Base-by-base conservation (phyloP, 30 jellyfish, hydroid and myxozoan species). In the Hydractinia symbiolongicarpus region DNA sequence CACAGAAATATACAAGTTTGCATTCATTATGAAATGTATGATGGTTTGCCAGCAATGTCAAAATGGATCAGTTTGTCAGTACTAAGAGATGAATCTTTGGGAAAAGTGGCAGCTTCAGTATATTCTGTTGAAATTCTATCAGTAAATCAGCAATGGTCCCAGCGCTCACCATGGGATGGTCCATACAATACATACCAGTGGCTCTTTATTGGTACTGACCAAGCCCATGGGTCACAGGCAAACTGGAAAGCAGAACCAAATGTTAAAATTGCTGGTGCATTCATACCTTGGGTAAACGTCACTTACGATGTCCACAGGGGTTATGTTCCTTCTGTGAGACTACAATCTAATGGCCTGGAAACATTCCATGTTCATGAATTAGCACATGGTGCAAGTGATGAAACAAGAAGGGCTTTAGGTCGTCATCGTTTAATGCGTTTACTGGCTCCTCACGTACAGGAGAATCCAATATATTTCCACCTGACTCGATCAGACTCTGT, bases 21-120 rank as follows among this genome's bases (percentile, higher is more conserved):
- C 52, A 77, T 77, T 77, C 85, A 77, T 77, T 77, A 77, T 30
- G 79, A 77, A 54, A 77, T 77, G 79, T 77, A 77, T 77, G 85
- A 77, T 77, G 85, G 85, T 9, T 54, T 77, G 54, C 85, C 85
- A 54, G 61, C 76, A 54, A 77, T 77, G 85, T 77, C 85, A 4
- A 77, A 77, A n/a, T 77, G 85, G 85, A 54, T 77, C 17, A 20
- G 79, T 13, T 11, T 77, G 17, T 58, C 54, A 54, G 78, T 60
- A 14, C 1, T 30, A 30, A 56, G 60, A 55, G 53, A 30, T 20
- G 51, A 30, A 8, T 79, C 79, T 30, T 66, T 53, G 61, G 85
- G 58, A 11, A 55, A 77, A 54, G 85, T 77, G 0, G 60, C 15
- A 15, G 78, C 55, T 11, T 54, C 85, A 54, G 53, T 77, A 6